Evolutionary conservation across 2,888 invertebrate species (phyloP).

Genomic region (Stomorhina lunata): DNA sequence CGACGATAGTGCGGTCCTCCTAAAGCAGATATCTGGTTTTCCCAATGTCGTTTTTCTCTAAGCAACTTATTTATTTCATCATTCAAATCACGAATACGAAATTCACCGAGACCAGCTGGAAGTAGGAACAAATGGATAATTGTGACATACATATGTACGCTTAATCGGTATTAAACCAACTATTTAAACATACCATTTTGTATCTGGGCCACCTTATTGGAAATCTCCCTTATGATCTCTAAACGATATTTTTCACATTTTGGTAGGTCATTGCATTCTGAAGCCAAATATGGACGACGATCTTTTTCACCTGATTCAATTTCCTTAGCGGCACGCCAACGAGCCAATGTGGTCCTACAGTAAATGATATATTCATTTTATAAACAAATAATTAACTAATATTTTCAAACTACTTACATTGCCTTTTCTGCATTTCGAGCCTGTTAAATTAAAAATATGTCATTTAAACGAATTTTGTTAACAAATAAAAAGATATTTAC

Average conservation of each 20-base stretch:
- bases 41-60: slow-evolving; percentile 98
- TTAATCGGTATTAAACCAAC: background rate
- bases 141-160: background rate
- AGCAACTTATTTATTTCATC: slow-evolving; percentile 99
- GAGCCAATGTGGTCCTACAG: slow-evolving; percentile 93
- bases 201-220: slow-evolving; percentile 99
- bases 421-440: slow-evolving; percentile 99
- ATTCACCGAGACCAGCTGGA: slow-evolving; percentile 98
- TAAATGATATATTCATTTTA: background rate
- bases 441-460: slow-evolving; percentile 79
- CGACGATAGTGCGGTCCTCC: slow-evolving; percentile 97
- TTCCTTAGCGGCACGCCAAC: slow-evolving; percentile 98
- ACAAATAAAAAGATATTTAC: slow-evolving; percentile 42
- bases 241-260: slow-evolving; percentile 98
- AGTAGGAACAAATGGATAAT: slow-evolving; percentile 43
- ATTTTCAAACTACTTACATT: slow-evolving; percentile 86
- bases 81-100: slow-evolving; percentile 97
- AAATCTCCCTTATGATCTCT: slow-evolving; percentile 98
- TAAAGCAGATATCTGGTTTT: slow-evolving; percentile 95
- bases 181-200: slow-evolving; percentile 90
- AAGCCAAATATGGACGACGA: slow-evolving; percentile 94
- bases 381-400: background rate
- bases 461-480: background rate
- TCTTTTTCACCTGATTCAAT: slow-evolving; percentile 93
- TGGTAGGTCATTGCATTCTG: slow-evolving; percentile 94